These are phyloP conservation scores for Bruchidius siliquastri DNA, from an alignment of 2,888 invertebrate genomes.

Conservation along the genomic window DNA sequence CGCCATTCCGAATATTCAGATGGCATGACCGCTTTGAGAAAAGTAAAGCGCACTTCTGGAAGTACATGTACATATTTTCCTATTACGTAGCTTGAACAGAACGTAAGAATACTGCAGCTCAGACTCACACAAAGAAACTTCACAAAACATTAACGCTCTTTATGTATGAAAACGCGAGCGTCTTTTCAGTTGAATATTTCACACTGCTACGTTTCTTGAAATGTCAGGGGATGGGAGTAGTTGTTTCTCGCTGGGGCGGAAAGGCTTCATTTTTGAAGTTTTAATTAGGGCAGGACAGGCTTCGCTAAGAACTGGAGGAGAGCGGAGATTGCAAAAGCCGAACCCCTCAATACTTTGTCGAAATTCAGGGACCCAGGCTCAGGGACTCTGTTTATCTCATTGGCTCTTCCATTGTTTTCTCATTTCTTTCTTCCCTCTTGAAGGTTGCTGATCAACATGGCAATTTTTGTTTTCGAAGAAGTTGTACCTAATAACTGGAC, in stretches of 20 bases:
- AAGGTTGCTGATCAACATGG: too few relatives aligned
- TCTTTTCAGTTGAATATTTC: not conserved
- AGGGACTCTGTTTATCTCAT: too few relatives aligned
- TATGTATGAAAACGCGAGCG: not conserved
- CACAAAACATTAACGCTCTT: not conserved
- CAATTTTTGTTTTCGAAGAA: too few relatives aligned
- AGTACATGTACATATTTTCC: not conserved
- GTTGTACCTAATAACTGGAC: too few relatives aligned
- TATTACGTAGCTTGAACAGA: not conserved
- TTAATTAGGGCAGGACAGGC: not conserved
- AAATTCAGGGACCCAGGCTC: too few relatives aligned
- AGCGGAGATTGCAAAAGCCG: too few relatives aligned
- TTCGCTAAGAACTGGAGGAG: not conserved
- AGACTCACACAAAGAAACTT: not conserved
- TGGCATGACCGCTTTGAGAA: not conserved
- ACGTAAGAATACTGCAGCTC: not conserved
- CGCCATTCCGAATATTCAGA: not conserved
- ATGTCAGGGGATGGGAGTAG: not conserved
- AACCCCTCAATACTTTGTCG: too few relatives aligned
- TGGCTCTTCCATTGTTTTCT: too few relatives aligned
- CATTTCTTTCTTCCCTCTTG: too few relatives aligned
- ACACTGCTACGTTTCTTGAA: not conserved
- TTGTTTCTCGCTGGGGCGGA: not conserved
- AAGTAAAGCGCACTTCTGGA: not conserved
- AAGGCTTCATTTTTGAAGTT: not conserved